Percentiles rank a stretch among this genome's conserved stretches.
Evolutionary conservation across 1,140 invertebrate genomes (phyloP).

Genomic region (Nomia melanderi): DNA sequence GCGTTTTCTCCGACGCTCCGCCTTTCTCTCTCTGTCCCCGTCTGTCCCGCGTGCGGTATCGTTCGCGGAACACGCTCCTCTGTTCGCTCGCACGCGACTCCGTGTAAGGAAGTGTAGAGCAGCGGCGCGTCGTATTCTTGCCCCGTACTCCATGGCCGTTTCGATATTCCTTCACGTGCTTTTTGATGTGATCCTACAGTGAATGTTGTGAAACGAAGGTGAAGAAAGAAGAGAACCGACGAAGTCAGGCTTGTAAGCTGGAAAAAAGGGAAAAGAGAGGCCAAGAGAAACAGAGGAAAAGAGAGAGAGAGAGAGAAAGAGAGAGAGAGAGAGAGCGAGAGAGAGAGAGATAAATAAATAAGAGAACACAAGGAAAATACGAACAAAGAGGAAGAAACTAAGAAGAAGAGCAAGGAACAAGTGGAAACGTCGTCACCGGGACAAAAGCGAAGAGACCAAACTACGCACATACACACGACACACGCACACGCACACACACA

Average conservation of each 20-base stretch:
- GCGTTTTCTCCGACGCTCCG: background rate
- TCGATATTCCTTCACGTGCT: slow-evolving; percentile 42
- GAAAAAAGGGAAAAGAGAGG: slow-evolving; percentile 27
- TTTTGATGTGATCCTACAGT: slow-evolving; percentile 47
- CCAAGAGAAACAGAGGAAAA: slow-evolving; percentile 21
- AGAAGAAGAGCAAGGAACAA: slow-evolving; percentile 30
- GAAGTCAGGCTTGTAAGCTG: slow-evolving; percentile 28
- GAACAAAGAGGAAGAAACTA: slow-evolving; percentile 21
- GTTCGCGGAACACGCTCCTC: slow-evolving; percentile 5
- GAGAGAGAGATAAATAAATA: slow-evolving; percentile 21
- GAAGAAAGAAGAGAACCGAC: slow-evolving; percentile 48
- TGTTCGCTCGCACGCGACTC: slow-evolving; percentile 49
- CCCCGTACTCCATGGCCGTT: background rate
- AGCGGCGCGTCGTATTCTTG: slow-evolving; percentile 33
- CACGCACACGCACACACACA: background rate
- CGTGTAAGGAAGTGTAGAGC: slow-evolving; percentile 35
- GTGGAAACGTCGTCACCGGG: slow-evolving; percentile 8
- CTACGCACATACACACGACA: background rate
- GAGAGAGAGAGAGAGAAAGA: background rate
- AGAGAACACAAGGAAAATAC: slow-evolving; percentile 1
- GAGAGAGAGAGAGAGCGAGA: slow-evolving; percentile 28
- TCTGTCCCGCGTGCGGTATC: too few species aligned
- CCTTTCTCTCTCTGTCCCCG: slow-evolving; percentile 1
- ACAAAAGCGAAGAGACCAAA: background rate
- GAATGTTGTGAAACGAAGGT: slow-evolving; percentile 60